A percentile compares a stretch with the other conserved stretches of the same genome.
phyloP scores from a whole-genome alignment of 2,113 vertebrate genomes.

The Corythaeola cristata region DNA sequence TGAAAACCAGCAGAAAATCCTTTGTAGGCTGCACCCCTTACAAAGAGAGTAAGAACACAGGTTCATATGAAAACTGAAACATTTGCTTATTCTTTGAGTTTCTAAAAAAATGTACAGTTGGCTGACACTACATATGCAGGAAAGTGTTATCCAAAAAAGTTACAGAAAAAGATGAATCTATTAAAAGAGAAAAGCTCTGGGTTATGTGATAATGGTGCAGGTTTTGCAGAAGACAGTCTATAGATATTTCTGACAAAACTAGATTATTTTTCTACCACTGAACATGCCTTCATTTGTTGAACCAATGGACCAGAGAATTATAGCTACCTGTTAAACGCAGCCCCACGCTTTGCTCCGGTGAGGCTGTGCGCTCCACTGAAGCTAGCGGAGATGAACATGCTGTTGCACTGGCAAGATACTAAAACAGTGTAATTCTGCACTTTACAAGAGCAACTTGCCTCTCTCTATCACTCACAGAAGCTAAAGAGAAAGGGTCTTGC shows the following conservation, averaged over 20 bases:
- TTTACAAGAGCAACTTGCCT: neutral
- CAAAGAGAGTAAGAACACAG: neutral
- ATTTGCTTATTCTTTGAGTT: neutral
- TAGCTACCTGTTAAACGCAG: neutral
- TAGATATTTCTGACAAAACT: constrained; percentile 16
- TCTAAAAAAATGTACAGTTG: neutral
- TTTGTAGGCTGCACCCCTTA: neutral
- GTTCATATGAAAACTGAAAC: neutral
- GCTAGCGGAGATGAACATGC: neutral
- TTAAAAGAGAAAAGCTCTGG: neutral
- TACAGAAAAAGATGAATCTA: neutral
- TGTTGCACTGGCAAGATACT: neutral
- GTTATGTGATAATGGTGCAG: neutral
- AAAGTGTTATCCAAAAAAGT: neutral
- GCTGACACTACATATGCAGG: neutral
- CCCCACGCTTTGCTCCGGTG: neutral
- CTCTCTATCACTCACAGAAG: neutral
- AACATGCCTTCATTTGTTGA: constrained; percentile 14
- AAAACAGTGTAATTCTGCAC: neutral
- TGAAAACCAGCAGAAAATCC: neutral
- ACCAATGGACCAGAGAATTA: neutral
- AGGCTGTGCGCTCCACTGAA: neutral
- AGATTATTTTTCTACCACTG: neutral
- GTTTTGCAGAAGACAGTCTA: neutral
- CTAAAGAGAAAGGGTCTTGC: neutral